Percentiles rank a stretch among this genome's conserved stretches.
Conservation (phyloP, 2,797 vertebrate species). For the Mallotus villosus region DNA sequence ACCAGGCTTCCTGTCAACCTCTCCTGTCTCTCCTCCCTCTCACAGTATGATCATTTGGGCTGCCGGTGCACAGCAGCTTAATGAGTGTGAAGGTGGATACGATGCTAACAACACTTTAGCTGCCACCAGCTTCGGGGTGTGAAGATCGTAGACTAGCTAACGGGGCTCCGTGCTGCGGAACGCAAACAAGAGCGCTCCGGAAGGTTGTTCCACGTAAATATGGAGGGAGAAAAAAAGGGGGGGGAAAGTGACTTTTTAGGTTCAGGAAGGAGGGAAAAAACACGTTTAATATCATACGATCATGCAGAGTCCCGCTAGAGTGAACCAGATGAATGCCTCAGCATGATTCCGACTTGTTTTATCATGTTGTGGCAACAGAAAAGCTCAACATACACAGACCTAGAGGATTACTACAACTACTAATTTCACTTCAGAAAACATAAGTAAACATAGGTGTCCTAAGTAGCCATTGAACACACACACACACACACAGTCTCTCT, state of each 20-base stretch:
- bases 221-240: not conserved
- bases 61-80: not conserved
- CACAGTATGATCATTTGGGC: not conserved
- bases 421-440: conserved; percentile 8
- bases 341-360: not conserved
- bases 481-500: conserved; percentile 14
- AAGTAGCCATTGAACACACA: conserved; percentile 12
- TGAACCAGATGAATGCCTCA: conserved; percentile 1
- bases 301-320: conserved; percentile 10
- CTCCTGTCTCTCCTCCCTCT: not conserved
- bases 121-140: not conserved
- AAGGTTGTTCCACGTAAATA: not conserved
- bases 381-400: not conserved
- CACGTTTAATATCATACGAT: not conserved
- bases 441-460: conserved; percentile 13
- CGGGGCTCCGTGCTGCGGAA: not conserved
- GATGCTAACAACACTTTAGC: not conserved
- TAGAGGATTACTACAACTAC: not conserved
- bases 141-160: not conserved
- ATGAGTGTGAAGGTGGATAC: conserved; percentile 11
- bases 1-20: not conserved
- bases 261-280: too few relatives aligned
- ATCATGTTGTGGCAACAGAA: not conserved
- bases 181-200: not conserved
- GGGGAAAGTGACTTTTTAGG: too few relatives aligned